Percentiles rank a stretch among this genome's conserved stretches.
Conservation (phyloP, 2,113 vertebrate genomes). For the Oryctolagus cuniculus region DNA sequence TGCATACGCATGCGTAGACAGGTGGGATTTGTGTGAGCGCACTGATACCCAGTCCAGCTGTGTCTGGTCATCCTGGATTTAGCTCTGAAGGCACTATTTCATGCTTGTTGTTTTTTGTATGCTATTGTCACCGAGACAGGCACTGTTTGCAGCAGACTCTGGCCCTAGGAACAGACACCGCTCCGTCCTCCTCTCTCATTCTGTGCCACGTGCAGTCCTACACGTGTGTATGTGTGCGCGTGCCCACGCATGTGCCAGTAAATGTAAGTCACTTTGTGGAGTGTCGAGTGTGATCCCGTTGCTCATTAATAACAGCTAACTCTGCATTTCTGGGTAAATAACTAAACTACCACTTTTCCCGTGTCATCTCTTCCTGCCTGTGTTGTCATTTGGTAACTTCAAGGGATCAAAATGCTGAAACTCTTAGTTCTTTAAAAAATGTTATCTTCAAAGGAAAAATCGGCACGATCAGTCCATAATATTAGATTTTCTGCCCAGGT, state of each 20-base stretch:
- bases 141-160: not conserved
- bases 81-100: not conserved
- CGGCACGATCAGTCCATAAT: conserved; percentile 62
- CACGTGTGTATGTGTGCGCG: not conserved
- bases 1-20: not conserved
- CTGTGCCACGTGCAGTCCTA: not conserved
- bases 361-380: conserved; percentile 63
- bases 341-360: conserved; percentile 73
- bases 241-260: not conserved
- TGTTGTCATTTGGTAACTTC: conserved; percentile 74
- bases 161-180: not conserved
- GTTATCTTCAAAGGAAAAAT: conserved; percentile 75
- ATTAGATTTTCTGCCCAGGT: conserved; percentile 47
- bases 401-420: conserved; percentile 73
- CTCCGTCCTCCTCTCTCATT: not conserved
- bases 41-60: not conserved
- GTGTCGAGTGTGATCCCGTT: conserved; percentile 65
- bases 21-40: not conserved
- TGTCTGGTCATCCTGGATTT: not conserved
- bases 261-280: conserved; percentile 76
- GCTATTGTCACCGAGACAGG: not conserved
- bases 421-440: conserved; percentile 61
- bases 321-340: conserved; percentile 75
- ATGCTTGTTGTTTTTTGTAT: not conserved
- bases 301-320: conserved; percentile 71